A percentile compares a stretch with the other conserved stretches of the same genome.
These are phyloP conservation scores for Microchirus variegatus DNA, from an alignment of 2,797 vertebrate species.

Conservation along the genomic window DNA sequence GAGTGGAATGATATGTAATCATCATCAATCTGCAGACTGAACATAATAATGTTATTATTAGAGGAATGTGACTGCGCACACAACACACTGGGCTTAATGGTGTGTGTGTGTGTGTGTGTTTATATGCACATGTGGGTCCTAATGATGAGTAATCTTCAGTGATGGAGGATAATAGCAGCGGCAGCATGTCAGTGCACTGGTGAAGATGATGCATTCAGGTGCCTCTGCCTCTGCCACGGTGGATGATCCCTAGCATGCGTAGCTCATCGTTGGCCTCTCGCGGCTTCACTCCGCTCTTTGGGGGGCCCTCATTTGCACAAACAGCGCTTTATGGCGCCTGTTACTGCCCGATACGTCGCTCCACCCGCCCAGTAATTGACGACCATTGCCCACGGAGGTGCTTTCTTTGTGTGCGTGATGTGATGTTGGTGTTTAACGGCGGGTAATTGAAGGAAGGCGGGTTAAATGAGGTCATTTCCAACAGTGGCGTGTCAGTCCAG, in stretches of 20 bases:
- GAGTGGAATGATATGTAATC: slow-evolving; percentile 60
- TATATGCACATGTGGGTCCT: slow-evolving; percentile 22
- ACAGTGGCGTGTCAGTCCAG: background rate
- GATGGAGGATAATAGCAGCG: slow-evolving; percentile 62
- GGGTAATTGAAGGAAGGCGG: slow-evolving; percentile 41
- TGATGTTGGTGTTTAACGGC: slow-evolving; percentile 64
- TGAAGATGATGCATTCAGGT: slow-evolving; percentile 57
- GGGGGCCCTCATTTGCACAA: slow-evolving; percentile 59
- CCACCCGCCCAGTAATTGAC: slow-evolving; percentile 54
- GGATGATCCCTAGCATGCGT: slow-evolving; percentile 30
- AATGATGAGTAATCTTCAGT: slow-evolving; percentile 63
- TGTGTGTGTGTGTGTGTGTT: slow-evolving; percentile 8
- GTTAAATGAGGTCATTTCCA: slow-evolving; percentile 42
- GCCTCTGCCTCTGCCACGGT: slow-evolving; percentile 10
- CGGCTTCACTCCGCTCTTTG: slow-evolving; percentile 40
- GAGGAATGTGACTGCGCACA: slow-evolving; percentile 37
- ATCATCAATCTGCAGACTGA: slow-evolving; percentile 66
- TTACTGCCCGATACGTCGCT: slow-evolving; percentile 49
- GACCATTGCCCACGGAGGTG: slow-evolving; percentile 37
- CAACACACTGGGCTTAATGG: slow-evolving; percentile 17
- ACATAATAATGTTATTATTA: slow-evolving; percentile 67
- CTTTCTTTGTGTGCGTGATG: slow-evolving; percentile 49
- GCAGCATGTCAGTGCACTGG: slow-evolving; percentile 25
- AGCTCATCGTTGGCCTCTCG: slow-evolving; percentile 35
- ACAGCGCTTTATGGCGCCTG: slow-evolving; percentile 57